These are phyloP conservation scores for Chlamydotis undulata DNA, from an alignment of 2,113 vertebrate species.

Conservation along the genomic window DNA sequence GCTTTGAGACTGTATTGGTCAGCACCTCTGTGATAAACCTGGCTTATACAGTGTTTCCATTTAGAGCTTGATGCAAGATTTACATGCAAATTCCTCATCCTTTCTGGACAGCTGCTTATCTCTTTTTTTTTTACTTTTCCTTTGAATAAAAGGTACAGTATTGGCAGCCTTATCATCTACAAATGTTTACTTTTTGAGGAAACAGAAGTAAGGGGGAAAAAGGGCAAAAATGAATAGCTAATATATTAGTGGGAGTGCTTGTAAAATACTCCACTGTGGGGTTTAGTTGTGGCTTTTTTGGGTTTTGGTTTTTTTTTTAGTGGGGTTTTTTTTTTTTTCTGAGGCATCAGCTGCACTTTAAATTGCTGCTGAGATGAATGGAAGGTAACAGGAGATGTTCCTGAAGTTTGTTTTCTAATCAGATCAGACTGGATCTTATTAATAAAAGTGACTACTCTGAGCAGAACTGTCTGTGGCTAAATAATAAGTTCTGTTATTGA, in stretches of 20 bases:
- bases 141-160: neutral
- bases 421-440: constrained; percentile 33
- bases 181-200: neutral
- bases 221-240: neutral
- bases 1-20: neutral
- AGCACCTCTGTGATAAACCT: neutral
- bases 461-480: constrained; percentile 28
- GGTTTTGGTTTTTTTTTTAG: neutral
- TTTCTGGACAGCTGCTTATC: neutral
- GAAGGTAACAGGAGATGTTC: neutral
- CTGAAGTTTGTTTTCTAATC: constrained; percentile 43
- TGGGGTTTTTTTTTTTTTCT: neutral
- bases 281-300: neutral
- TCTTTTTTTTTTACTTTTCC: neutral
- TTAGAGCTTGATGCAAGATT: neutral
- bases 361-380: constrained; percentile 12
- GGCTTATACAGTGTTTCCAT: neutral
- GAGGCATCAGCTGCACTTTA: neutral
- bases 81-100: neutral
- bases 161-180: neutral
- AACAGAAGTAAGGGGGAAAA: neutral
- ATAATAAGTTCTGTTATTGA: constrained; percentile 42
- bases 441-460: constrained; percentile 42
- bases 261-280: neutral
- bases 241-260: neutral